phyloP scores from a whole-genome alignment of 2,888 invertebrate species.

The Drosophila robusta region DNA sequence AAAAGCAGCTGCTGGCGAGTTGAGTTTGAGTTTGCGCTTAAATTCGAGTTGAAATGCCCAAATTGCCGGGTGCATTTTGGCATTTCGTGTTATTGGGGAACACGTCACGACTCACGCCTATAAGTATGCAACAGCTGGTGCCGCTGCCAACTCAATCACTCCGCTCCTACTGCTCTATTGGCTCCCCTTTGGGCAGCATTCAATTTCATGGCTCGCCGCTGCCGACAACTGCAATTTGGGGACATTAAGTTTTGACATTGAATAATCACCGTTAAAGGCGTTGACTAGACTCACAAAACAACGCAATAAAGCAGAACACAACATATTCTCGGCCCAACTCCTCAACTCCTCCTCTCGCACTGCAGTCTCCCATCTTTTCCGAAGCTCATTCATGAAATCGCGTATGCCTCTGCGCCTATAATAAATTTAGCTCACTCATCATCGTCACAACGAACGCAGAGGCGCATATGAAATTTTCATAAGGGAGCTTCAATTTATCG shows the following conservation, averaged over 20 bases:
- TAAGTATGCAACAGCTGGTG: slow-evolving; percentile 69
- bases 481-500: slow-evolving; percentile 41
- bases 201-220: slow-evolving; percentile 75
- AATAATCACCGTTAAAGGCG: slow-evolving; percentile 74
- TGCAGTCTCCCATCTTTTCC: background rate
- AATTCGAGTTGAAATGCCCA: slow-evolving; percentile 33
- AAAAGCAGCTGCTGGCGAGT: slow-evolving; percentile 64
- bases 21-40: slow-evolving; percentile 30
- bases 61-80: slow-evolving; percentile 63
- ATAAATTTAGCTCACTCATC: slow-evolving; percentile 75
- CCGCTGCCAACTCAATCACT: slow-evolving; percentile 8
- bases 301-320: slow-evolving; percentile 12
- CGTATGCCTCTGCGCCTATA: slow-evolving; percentile 66
- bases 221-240: slow-evolving; percentile 76
- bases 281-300: slow-evolving; percentile 58
- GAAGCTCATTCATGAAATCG: slow-evolving; percentile 62
- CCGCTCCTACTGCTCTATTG: background rate
- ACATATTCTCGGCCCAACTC: slow-evolving; percentile 9
- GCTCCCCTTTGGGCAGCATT: slow-evolving; percentile 43
- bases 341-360: background rate
- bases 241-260: slow-evolving; percentile 77
- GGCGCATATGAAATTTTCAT: slow-evolving; percentile 68
- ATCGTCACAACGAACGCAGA: slow-evolving; percentile 31
- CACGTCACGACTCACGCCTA: slow-evolving; percentile 50
- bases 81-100: slow-evolving; percentile 20